Evolutionary conservation across 1,140 invertebrate genomes (phyloP), one percentile per base, ranked within the genome.

Genomic region (Diabrotica undecimpunctata): DNA sequence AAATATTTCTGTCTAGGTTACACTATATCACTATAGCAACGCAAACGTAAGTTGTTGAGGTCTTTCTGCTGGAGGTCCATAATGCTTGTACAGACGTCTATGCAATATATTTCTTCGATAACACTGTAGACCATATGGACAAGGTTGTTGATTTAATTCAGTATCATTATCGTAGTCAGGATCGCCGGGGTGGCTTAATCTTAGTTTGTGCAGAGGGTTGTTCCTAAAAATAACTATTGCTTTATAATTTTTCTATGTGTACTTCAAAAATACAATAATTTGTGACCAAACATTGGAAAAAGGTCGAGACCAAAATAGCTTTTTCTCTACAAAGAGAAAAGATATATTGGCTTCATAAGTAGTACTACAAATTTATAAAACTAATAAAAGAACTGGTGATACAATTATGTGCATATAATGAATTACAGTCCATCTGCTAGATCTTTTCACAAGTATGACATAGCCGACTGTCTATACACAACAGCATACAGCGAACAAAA

Each of bases 71-170:
- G 63, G 64, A 50, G 39, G 56, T 10, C 62, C 62, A 4, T 76
- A 78, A 68, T 85, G 84, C 68, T 82, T 83, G 62, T 75, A 85
- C 12, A 82, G 70, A 62, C 67, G 64, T 62, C 75, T 78, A 63
- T 85, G 84, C 10, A 81, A 74, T 8, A 75, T 69, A 74, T 85
- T 85, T 61, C 77, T 80, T 37, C 84, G 78, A 69, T 84, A 84
- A 70, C 84, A 85, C 8, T 67, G 61, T 8, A 73, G 66, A 8
- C 85, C 84, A 66, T 82, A 85, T 13, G 76, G 76, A 75, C 85
- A 85, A 62, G 81, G 75, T 7, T 82, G 79, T 54, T 81, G 78
- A 41, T 79, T 66, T 25, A 25, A 1, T 25, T 25, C 25, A 25
- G 25, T 62, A 60, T 74, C 72, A 10, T 67, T 39, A 8, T 79